Conservation (phyloP, 53 echinoderm and acorn worm genomes). For the Holothuria leucospilota region DNA sequence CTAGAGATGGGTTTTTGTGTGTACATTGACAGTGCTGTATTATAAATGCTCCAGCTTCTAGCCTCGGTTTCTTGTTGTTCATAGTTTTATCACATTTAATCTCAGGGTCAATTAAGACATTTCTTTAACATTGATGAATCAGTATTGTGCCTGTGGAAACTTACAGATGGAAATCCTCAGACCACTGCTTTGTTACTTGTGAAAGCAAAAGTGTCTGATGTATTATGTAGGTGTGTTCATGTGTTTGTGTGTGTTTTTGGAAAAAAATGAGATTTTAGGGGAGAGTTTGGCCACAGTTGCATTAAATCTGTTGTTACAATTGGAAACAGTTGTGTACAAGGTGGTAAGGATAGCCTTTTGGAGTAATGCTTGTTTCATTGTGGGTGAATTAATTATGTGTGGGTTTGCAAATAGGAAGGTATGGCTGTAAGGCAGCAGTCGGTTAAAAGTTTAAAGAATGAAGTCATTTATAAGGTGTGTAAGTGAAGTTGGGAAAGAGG, state of each 20-base stretch:
- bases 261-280: no score
- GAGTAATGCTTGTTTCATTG: no score
- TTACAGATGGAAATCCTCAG: not conserved
- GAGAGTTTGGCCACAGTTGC: no score
- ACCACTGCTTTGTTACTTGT: slow-evolving; percentile 24
- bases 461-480: no score
- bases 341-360: no score
- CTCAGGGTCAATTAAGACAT: slow-evolving; percentile 27
- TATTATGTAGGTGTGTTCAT: not conserved
- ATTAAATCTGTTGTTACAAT: no score
- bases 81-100: slow-evolving; percentile 15
- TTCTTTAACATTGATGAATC: slow-evolving; percentile 20
- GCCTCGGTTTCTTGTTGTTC: slow-evolving; percentile 23
- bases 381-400: no score
- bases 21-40: slow-evolving; percentile 23
- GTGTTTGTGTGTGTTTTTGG: slow-evolving; percentile 8
- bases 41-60: not conserved
- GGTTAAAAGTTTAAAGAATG: no score
- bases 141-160: slow-evolving; percentile 48
- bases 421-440: no score
- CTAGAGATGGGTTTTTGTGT: not conserved
- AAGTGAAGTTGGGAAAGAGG: no score
- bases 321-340: no score
- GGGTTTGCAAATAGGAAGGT: no score
- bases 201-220: slow-evolving; percentile 14